Conservation (phyloP, 2,888 invertebrate genomes). For the Tetragonula carbonaria region DNA sequence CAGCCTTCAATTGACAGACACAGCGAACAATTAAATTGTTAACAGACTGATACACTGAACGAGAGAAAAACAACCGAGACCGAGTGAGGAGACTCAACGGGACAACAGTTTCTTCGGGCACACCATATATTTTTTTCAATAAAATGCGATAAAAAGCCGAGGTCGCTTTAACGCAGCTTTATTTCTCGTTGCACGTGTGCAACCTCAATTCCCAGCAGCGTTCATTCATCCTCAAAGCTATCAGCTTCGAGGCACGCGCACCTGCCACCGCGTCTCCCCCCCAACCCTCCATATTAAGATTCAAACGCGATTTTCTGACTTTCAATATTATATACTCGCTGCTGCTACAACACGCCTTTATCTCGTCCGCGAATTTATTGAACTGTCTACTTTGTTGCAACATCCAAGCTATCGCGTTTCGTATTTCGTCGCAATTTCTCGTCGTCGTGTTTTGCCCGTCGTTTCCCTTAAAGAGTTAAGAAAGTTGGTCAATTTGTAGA, state of each 20-base stretch:
- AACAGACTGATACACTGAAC: background rate
- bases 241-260: slow-evolving; percentile 16
- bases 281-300: slow-evolving; percentile 27
- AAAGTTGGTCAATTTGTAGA: background rate
- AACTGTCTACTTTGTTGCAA: background rate
- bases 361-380: slow-evolving; percentile 25
- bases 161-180: slow-evolving; percentile 14
- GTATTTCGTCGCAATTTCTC: slow-evolving; percentile 12
- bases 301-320: slow-evolving; percentile 42
- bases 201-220: slow-evolving; percentile 31
- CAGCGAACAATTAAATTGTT: background rate
- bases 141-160: slow-evolving; percentile 8
- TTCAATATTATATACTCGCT: slow-evolving; percentile 18
- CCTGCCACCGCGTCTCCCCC: slow-evolving; percentile 1
- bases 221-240: slow-evolving; percentile 34
- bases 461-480: background rate
- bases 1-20: background rate
- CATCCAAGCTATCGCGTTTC: slow-evolving; percentile 16
- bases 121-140: background rate
- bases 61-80: background rate
- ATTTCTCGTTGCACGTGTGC: slow-evolving; percentile 35
- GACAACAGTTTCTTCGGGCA: background rate
- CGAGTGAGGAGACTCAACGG: background rate
- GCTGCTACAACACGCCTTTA: background rate
- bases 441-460: background rate